Base-by-base conservation (phyloP, 2,113 vertebrate species). In the Ivindomyrus marchei region DNA sequence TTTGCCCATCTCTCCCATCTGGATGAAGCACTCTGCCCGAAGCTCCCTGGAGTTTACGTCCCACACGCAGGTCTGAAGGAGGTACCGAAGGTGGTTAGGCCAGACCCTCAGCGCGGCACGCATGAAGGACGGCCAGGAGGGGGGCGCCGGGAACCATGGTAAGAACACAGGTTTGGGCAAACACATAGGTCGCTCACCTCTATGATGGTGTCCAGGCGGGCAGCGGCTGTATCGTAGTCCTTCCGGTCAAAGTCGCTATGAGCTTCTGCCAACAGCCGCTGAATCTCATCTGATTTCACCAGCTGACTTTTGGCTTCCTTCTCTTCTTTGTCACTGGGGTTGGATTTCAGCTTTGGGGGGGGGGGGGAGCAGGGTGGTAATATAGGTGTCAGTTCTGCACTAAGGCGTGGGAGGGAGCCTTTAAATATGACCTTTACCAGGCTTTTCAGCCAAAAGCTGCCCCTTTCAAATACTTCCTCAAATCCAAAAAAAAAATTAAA, bases 1-100 rank as follows among this genome's bases (percentile, higher is more conserved):
- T 95, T 98, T 99, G 89, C 97, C 96, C 93, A 97, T 97, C 89
- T 99, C 97, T 1, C 97, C 98, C 96, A 98, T 95, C 92, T 96
- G 95, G 94, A 99, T 97, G 11, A 97, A 98, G 93, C 98, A 99
- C 89, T 99, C 98, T 1, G 98, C 98, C 90, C 98, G 96, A 95
- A 98, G 97, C 92, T 99, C 98, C 77, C 98, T 96, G 77, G 98
- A 95, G 88, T 95, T 95, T 92, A 96, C 97, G 93, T 98, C 98
- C 98, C 98, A 99, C 95, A 97, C 93, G 92, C 98, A 99, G 10
- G 97, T 98, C 98, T 99, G 92, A 47, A 85, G 88, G 56, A 31
- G 47, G 86, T 94, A 96, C 5, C 7, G 8, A n/a, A 77, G 66
- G 62, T 17, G 5, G 10, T 86, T 15, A 50, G 27, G 10, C 1